A percentile compares a stretch with the other conserved stretches of the same genome.
phyloP scores from a whole-genome alignment of 2,113 vertebrate species.

The Pavo muticus region DNA sequence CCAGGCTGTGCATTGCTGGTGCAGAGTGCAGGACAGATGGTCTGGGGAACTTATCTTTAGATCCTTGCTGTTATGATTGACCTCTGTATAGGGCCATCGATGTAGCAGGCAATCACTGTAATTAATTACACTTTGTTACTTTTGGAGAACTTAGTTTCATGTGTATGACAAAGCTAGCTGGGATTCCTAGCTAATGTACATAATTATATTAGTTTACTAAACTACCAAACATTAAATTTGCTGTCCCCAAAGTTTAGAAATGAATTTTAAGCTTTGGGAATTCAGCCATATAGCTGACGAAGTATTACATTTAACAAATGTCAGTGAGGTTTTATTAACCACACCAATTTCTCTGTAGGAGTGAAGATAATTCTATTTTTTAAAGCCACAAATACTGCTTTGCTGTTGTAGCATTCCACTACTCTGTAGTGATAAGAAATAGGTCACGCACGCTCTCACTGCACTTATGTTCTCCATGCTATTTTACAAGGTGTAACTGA shows the following conservation, averaged over 20 bases:
- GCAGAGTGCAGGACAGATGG: fast-evolving
- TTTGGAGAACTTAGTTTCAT: background rate
- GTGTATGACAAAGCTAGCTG: background rate
- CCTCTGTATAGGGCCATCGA: background rate
- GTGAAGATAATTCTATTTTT: background rate
- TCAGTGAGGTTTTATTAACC: background rate
- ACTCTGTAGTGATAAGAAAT: background rate
- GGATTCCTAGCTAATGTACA: background rate
- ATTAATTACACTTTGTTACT: background rate
- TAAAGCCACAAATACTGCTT: background rate
- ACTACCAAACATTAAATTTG: background rate
- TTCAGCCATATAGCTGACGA: background rate
- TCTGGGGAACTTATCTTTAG: background rate
- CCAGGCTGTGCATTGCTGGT: fast-evolving
- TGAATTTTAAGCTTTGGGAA: background rate
- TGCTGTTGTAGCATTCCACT: background rate
- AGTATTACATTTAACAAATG: background rate
- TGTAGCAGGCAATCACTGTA: background rate
- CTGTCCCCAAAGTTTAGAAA: background rate
- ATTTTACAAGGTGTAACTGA: background rate
- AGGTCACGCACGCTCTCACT: background rate
- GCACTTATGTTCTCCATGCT: background rate
- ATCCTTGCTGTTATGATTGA: background rate
- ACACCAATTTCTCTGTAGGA: background rate
- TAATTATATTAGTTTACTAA: background rate